These are phyloP conservation scores for Aphis craccivora DNA, from an alignment of 1,140 invertebrate species.

Conservation along the genomic window DNA sequence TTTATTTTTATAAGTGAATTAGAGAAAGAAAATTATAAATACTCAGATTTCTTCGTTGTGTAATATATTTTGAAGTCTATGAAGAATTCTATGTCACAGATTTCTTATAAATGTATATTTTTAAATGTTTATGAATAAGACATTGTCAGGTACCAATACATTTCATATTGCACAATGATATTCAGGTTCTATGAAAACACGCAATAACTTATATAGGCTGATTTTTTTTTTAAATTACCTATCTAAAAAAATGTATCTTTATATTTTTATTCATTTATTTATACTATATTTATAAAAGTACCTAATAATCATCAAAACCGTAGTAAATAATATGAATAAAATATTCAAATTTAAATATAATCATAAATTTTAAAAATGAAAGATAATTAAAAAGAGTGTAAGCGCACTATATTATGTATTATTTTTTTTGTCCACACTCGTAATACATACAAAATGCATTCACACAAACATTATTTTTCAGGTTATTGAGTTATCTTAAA, in stretches of 20 bases:
- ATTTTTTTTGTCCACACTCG: too few species aligned
- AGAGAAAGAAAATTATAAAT: neutral
- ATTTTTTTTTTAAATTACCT: neutral
- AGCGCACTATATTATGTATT: neutral
- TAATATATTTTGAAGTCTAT: neutral
- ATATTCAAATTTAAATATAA: neutral
- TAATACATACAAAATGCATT: too few species aligned
- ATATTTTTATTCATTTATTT: neutral
- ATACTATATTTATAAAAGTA: neutral
- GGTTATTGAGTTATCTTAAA: too few species aligned
- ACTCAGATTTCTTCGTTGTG: neutral
- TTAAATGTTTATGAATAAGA: neutral
- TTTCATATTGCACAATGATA: neutral
- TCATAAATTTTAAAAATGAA: neutral
- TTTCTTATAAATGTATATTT: neutral
- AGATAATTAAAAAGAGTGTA: neutral
- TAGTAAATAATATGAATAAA: neutral
- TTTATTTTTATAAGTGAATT: neutral
- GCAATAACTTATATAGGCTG: neutral
- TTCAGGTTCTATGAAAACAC: neutral
- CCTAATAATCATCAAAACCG: neutral
- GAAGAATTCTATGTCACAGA: neutral
- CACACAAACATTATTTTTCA: too few species aligned
- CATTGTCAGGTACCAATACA: neutral
- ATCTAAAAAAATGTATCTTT: neutral